Percentiles rank a stretch among this genome's conserved stretches.
Conservation (phyloP, 1,140 invertebrate species). For the Hestina assimilis region DNA sequence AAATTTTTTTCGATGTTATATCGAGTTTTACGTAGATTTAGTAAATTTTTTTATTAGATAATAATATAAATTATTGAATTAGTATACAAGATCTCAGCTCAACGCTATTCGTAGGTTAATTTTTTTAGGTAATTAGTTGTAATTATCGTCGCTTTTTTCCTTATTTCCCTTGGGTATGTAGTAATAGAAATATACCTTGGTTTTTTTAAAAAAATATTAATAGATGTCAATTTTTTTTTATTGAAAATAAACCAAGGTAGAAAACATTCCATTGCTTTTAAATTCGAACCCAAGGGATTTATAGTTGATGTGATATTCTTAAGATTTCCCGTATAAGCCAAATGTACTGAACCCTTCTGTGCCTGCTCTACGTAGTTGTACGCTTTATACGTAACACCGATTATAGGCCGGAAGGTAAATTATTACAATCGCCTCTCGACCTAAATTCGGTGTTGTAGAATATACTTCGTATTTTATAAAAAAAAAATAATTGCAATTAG, state of each 20-base stretch:
- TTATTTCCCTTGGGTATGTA: conserved; percentile 42
- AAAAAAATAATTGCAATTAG: conserved; percentile 1
- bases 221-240: background rate
- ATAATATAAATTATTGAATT: conserved; percentile 59
- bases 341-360: conserved; percentile 77
- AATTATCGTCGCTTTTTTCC: conserved; percentile 59
- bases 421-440: background rate
- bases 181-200: background rate
- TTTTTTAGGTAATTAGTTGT: conserved; percentile 54
- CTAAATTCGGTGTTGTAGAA: conserved; percentile 3
- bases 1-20: conserved; percentile 18
- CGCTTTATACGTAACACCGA: conserved; percentile 39
- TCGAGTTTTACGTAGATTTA: conserved; percentile 28
- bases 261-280: conserved; percentile 56
- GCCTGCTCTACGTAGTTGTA: conserved; percentile 71
- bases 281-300: conserved; percentile 45
- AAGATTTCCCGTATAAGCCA: conserved; percentile 70
- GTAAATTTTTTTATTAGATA: conserved; percentile 31
- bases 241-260: background rate
- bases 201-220: conserved; percentile 7
- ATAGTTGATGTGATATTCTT: conserved; percentile 71
- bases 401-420: conserved; percentile 1
- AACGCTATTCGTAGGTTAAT: conserved; percentile 70
- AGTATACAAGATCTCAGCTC: conserved; percentile 76
- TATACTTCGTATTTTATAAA: conserved; percentile 6